Base-by-base conservation (phyloP, 2,113 vertebrate genomes). In the Trogon surrucura region DNA sequence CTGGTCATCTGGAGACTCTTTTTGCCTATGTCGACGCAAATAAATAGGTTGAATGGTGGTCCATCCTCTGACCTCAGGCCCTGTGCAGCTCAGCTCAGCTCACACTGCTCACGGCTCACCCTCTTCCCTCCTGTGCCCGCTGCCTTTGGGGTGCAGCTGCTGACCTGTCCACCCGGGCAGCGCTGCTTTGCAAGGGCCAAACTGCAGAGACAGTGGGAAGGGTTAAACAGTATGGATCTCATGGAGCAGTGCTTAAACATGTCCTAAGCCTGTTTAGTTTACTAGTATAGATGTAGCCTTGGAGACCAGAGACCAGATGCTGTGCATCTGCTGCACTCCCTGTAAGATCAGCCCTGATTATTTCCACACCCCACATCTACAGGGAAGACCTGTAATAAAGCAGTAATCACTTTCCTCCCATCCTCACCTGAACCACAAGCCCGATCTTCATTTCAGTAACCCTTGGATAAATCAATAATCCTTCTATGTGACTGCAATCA, bases 231-330 rank as follows among this genome's bases (percentile, higher is more conserved):
- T 12, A 74, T 30, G 80, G 93, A 83, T 92, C 89, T 95, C 77
- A 48, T 56, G 56, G 77, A 92, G 72, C 80, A 78, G 69, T 75
- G 89, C 91, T 96, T 95, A 97, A 94, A 94, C 94, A 91, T 95
- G 89, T 96, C 92, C 95, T 97, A 89, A 95, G 94, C 95, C 95
- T 97, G 91, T 96, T 97, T 96, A 93, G 96, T 95, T 96, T 96
- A 95, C 96, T 95, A 84, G 93, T 97, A 97, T 97, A 91, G 96
- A 97, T 97, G 96, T 97, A 96, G 95, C 96, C 96, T 96, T 96
- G 94, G 96, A 97, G 96, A 97, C 96, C 94, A 71, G 89, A 92
- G 91, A 97, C 83, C 96, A 97, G 96, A 96, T 95, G 91, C 94
- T 95, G 92, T 95, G 83, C 96, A 97, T 97, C 94, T 97, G 96